Conservation (phyloP, 2,888 invertebrate genomes). For the Diabrotica balteata region DNA sequence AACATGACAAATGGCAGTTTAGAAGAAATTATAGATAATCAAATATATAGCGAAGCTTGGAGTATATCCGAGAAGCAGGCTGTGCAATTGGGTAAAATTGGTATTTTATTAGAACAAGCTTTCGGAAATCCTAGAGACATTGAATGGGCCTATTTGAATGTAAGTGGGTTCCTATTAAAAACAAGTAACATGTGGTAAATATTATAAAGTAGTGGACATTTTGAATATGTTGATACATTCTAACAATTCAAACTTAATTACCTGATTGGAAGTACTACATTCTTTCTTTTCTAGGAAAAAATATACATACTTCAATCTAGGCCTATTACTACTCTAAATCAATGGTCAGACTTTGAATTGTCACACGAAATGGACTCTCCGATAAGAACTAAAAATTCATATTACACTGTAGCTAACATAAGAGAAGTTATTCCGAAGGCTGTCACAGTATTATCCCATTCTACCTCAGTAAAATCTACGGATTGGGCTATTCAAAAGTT, state of each 20-base stretch:
- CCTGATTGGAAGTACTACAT: not conserved
- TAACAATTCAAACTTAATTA: no score
- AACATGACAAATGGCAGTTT: constrained; percentile 58
- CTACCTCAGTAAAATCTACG: constrained; percentile 28
- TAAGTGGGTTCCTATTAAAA: constrained; percentile 43
- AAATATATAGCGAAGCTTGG: constrained; percentile 54
- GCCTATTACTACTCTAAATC: constrained; percentile 76
- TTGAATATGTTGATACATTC: no score
- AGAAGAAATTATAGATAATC: constrained; percentile 32
- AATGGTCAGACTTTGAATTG: constrained; percentile 80
- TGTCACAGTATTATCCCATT: constrained; percentile 54
- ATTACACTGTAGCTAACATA: constrained; percentile 75
- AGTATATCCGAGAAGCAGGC: constrained; percentile 67
- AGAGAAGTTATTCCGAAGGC: constrained; percentile 66
- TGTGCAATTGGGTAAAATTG: constrained; percentile 66
- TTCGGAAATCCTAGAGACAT: constrained; percentile 79
- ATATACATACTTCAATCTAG: constrained; percentile 78
- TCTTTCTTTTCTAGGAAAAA: constrained; percentile 57
- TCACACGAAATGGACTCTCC: constrained; percentile 79
- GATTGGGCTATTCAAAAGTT: constrained; percentile 41
- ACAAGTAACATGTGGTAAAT: no score
- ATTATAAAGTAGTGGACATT: no score
- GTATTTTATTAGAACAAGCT: constrained; percentile 68
- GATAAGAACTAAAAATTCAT: constrained; percentile 70
- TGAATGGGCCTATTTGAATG: constrained; percentile 78